Percentiles rank a stretch among this genome's conserved stretches.
These are phyloP conservation scores for Taxidea taxus DNA, from an alignment of 2,113 vertebrate species.

Conservation along the genomic window DNA sequence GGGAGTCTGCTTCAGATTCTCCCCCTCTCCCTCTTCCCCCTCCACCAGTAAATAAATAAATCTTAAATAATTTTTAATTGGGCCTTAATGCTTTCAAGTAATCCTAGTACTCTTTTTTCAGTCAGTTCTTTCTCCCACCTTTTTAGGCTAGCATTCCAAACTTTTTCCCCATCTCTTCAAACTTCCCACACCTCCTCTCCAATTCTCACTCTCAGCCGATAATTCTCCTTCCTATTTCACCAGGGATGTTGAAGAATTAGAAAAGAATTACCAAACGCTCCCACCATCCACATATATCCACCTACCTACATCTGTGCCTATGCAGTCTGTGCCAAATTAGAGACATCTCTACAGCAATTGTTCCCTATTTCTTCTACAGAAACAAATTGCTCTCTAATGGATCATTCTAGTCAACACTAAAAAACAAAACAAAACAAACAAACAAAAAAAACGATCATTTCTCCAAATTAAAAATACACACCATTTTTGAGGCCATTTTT, in stretches of 20 bases:
- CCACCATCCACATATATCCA: constrained; percentile 1
- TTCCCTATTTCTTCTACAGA: background rate
- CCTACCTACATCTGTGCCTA: constrained; percentile 16
- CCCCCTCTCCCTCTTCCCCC: background rate
- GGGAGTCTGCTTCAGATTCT: background rate
- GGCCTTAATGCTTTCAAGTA: background rate
- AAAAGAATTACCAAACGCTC: constrained; percentile 29
- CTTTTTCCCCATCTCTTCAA: background rate
- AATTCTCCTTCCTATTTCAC: background rate
- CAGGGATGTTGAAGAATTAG: background rate
- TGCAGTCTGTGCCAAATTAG: background rate
- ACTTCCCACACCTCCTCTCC: background rate
- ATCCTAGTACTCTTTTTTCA: background rate
- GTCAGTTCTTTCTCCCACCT: background rate
- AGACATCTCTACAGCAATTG: background rate
- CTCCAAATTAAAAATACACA: constrained; percentile 24
- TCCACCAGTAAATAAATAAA: background rate
- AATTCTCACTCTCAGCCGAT: background rate
- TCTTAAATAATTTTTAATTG: background rate
- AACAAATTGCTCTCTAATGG: background rate
- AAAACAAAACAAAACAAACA: too few relatives aligned
- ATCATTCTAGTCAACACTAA: background rate
- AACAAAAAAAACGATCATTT: background rate
- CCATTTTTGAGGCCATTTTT: background rate
- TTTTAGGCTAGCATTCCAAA: background rate